A percentile compares a stretch with the other conserved stretches of the same genome.
phyloP scores from a whole-genome alignment of 2,113 vertebrate genomes.

The Melanerpes formicivorus region DNA sequence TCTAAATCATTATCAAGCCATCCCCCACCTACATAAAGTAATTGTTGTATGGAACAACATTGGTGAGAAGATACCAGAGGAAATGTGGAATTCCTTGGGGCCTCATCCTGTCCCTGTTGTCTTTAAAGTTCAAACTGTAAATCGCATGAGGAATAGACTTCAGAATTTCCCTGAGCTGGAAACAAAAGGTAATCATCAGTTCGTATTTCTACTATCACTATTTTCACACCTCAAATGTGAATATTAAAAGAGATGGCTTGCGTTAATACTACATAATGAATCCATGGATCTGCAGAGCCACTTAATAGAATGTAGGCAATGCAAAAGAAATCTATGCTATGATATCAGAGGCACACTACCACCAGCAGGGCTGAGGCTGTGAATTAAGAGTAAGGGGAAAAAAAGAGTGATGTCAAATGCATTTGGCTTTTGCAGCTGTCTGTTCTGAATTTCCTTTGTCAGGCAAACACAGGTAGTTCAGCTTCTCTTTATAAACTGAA shows the following conservation, averaged over 20 bases:
- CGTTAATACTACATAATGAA: not conserved
- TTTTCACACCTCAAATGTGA: not conserved
- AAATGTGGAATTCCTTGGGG: slow-evolving; percentile 87
- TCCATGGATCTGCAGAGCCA: not conserved
- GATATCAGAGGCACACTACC: not conserved
- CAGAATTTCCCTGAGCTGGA: slow-evolving; percentile 88
- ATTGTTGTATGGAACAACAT: slow-evolving; percentile 95
- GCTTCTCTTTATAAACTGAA: not conserved
- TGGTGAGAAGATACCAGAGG: slow-evolving; percentile 82
- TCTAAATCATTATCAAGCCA: slow-evolving; percentile 93
- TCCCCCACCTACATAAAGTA: slow-evolving; percentile 85
- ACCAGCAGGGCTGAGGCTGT: not conserved
- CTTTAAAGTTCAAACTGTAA: slow-evolving; percentile 88
- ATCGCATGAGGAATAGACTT: slow-evolving; percentile 91
- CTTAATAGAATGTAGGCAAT: not conserved
- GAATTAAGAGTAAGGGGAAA: not conserved
- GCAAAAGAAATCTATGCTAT: not conserved
- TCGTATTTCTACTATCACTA: not conserved
- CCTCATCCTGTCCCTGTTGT: slow-evolving; percentile 90
- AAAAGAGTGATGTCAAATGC: not conserved
- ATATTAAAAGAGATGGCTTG: not conserved
- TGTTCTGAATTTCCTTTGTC: not conserved
- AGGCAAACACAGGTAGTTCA: not conserved
- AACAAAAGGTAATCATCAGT: slow-evolving; percentile 82
- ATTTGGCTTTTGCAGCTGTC: not conserved